A percentile compares a stretch with the other conserved stretches of the same genome.
Evolutionary conservation across 2,113 vertebrate species (phyloP).

Genomic region (Paramisgurnus dabryanus): DNA sequence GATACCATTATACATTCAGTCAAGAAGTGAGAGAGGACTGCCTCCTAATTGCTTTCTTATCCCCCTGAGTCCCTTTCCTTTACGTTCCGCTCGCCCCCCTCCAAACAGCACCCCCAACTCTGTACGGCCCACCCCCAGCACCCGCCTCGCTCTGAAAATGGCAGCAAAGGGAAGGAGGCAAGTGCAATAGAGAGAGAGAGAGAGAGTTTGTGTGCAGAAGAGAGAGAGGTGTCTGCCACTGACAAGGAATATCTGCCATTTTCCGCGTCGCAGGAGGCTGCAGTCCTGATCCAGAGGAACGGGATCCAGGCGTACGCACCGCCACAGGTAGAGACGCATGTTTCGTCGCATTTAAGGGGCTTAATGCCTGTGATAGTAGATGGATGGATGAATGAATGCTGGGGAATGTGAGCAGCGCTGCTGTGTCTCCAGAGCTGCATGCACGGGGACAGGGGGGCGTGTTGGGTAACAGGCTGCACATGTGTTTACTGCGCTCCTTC

Average conservation of each 20-base stretch:
- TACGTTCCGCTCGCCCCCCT: conserved; percentile 32
- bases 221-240: conserved; percentile 60
- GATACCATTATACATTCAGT: conserved; percentile 81
- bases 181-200: conserved; percentile 64
- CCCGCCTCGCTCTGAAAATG: conserved; percentile 72
- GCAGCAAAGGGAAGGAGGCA: conserved; percentile 73
- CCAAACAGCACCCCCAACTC: conserved; percentile 40
- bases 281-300: conserved; percentile 63
- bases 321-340: conserved; percentile 50
- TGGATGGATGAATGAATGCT: neutral
- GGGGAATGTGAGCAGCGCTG: conserved; percentile 7
- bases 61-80: conserved; percentile 67
- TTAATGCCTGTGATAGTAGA: conserved; percentile 8
- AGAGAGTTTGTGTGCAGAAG: conserved; percentile 44
- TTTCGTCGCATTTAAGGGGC: conserved; percentile 24
- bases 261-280: conserved; percentile 66
- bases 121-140: conserved; percentile 56
- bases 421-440: conserved; percentile 11
- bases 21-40: conserved; percentile 77
- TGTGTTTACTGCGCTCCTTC: conserved; percentile 28
- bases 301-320: conserved; percentile 64
- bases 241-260: conserved; percentile 75
- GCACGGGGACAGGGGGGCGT: conserved; percentile 48
- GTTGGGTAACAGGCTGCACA: conserved; percentile 45
- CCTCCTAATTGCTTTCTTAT: conserved; percentile 83